Evolutionary conservation across 2,888 invertebrate species (phyloP), one percentile per base, ranked within the genome.

Genomic region (Apantesis nais): DNA sequence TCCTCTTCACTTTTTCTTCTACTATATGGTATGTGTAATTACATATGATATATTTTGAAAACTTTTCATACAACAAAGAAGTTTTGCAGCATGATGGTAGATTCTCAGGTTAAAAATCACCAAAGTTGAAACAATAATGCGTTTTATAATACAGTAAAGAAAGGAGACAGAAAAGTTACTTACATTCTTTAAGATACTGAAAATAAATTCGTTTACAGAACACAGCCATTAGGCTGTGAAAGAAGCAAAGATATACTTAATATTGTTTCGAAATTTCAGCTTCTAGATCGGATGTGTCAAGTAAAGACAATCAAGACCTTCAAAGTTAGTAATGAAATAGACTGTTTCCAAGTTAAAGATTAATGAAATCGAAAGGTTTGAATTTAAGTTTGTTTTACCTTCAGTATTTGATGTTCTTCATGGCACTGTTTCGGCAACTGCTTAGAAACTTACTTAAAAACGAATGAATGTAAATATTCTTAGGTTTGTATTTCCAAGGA

Each of bases 141-240:
- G 66, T 76, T 76, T 78, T 71, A 70, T 74, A 78, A 63, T 75
- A 71, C 71, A 39, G 48, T 71, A 75, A 71, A 76, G 66, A 70
- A 71, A 69, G 58, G 64, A 66, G 72, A 74, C 74, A 65, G 68
- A 73, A 79, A 80, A 80, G 73, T 78, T 75, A 72, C 72, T 74
- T 52, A 74, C 69, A 76, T 82, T 82, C 72, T 78, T 80, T 78
- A 70, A 74, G 69, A 73, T 77, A 73, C 69, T 76, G 74, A 78
- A 78, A 77, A 80, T 83, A 78, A 81, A 81, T 77, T 81, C 68
- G 62, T 67, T 77, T 73, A 71, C 73, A 67, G 69, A 77, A 72
- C 68, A 74, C 65, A 37, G 71, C 63, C 73, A 22, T 48, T 52
- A n/a, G 48, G 22, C n/a, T n/a, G 48, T 81, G 78, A 77, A 78